Evolutionary conservation across 2,113 vertebrate species (phyloP).

Genomic region (Xiphias gladius): DNA sequence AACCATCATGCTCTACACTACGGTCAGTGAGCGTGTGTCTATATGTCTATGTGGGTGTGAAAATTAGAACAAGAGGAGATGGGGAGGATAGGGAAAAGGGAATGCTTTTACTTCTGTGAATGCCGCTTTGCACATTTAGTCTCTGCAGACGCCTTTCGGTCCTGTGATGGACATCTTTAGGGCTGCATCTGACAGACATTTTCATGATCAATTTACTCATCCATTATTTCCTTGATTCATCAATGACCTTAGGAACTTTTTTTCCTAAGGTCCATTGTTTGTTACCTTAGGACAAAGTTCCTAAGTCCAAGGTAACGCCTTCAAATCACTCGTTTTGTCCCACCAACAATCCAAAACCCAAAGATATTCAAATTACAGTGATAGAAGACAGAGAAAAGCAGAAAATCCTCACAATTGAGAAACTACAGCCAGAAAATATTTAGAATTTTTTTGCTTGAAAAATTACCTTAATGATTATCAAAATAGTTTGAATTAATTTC

Average conservation of each 20-base stretch:
- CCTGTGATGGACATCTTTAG: neutral
- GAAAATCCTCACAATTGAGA: no score
- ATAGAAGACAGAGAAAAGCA: no score
- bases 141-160: neutral
- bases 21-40: conserved; percentile 60
- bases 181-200: neutral
- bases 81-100: neutral
- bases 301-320: no score
- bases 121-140: neutral
- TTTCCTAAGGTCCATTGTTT: neutral
- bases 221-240: neutral
- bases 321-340: neutral
- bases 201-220: neutral
- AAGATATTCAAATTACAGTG: no score
- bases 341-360: neutral
- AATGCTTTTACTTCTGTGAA: neutral
- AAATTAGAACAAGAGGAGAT: neutral
- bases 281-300: no score
- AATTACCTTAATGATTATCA: no score
- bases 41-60: conserved; percentile 20
- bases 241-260: no score
- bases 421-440: neutral
- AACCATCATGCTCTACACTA: conserved; percentile 64
- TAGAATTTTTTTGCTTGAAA: no score
- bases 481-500: neutral